A percentile compares a stretch with the other conserved stretches of the same genome.
These are phyloP conservation scores for Tautogolabrus adspersus DNA, from an alignment of 2,113 vertebrate genomes.

Conservation along the genomic window DNA sequence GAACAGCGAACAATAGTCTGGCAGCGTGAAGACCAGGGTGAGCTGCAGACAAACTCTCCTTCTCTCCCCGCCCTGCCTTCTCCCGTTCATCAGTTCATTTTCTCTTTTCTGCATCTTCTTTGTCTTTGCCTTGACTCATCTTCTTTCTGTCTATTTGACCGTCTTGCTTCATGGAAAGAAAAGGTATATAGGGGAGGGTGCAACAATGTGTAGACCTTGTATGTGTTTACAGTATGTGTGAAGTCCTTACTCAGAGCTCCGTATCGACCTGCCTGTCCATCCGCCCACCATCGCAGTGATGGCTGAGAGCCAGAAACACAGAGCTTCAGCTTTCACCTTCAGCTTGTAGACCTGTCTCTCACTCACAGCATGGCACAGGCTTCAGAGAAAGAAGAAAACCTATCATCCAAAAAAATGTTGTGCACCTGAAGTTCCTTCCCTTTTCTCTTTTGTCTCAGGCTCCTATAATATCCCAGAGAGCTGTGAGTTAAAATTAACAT, in stretches of 20 bases:
- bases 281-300: background rate
- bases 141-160: background rate
- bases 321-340: background rate
- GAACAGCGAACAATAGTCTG: constrained; percentile 11
- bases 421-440: background rate
- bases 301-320: background rate
- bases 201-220: background rate
- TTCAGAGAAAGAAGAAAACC: background rate
- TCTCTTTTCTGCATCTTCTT: background rate
- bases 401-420: background rate
- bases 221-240: constrained; percentile 1
- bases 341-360: background rate
- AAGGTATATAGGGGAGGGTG: too few relatives aligned
- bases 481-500: too few relatives aligned
- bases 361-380: background rate
- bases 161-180: background rate
- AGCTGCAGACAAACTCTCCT: constrained; percentile 3
- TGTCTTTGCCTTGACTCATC: background rate
- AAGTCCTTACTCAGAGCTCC: constrained; percentile 23
- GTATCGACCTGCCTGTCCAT: constrained; percentile 6
- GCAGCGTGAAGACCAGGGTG: background rate
- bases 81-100: background rate
- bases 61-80: background rate
- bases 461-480: too few relatives aligned
- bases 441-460: too few relatives aligned